Evolutionary conservation across 2,113 vertebrate genomes (phyloP), one percentile per base, ranked within the genome.

Genomic region (Thunnus maccoyii): DNA sequence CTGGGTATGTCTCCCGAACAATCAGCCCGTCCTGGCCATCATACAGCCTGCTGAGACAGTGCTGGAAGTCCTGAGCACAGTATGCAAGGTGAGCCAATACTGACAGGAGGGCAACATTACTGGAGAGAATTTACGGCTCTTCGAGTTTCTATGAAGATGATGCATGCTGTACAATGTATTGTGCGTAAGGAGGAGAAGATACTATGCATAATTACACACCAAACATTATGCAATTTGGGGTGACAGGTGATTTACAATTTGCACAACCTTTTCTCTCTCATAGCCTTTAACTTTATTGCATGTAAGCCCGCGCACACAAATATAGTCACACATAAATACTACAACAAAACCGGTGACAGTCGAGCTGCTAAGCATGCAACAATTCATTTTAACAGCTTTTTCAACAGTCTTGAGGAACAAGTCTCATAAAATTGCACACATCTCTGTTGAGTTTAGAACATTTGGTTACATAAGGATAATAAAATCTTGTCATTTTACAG

Each of bases 1-100:
- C 78, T 99, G 98, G 98, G 98, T 99, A 75, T 97, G 96, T 91
- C 93, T 99, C 82, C 98, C 98, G 0, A 96, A 96, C 78, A 96
- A 98, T 85, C 96, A 96, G 90, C 96, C 98, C 0, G 96, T 96
- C 22, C 92, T 99, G 93, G 96, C 94, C 0, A 95, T 97, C 16
- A 92, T 99, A 79, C 96, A 96, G 55, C 97, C 98, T 0, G 97
- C 96, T 1, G 97, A 98, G 92, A 96, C 96, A 0, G 90, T 96
- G 0, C 78, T 96, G 86, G 97, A 99, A 8, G 95, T 96, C 52
- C 92, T 99, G 90, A 96, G 96, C 51, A 80, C 94, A 13, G 94
- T 97, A 88, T 99, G 98, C 94, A 97, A 97, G 98, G 98, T 99
- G 95, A 14, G 77, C 14, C 41, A 50, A 36, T 12, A 16, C 15